Evolutionary conservation across 2,797 vertebrate species (phyloP), one percentile per base, ranked within the genome.

Genomic region (Lepilemur ruficaudatus): DNA sequence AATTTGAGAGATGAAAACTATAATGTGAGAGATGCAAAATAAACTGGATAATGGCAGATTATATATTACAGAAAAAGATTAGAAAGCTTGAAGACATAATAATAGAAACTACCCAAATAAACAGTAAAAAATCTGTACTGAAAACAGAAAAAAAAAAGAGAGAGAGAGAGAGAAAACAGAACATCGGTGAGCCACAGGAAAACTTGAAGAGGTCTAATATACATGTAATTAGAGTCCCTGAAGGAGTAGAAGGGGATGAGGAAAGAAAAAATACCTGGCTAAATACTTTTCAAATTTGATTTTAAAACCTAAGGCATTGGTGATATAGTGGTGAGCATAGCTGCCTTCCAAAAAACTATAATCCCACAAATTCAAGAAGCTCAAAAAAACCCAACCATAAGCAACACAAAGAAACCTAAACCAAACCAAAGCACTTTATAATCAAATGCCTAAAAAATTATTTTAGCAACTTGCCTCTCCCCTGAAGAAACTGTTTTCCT

Each of bases 241-340:
- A 46, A 86, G 65, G 13, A 63, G 25, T 22, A 4, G 12, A 80
- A 57, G 67, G 23, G 5, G 17, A 18, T 48, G 4, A 25, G 23
- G 3, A 78, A 32, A 80, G 61, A 59, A 55, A 82, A 92, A 89
- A 61, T 28, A 93, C 63, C 35, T 82, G 32, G 23, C 17, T 17
- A 30, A 17, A 82, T 73, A 17, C 52, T 75, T 38, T 46, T 57
- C 15, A 73, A 63, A 81, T 17, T 63, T 72, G 12, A 50, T 59
- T 48, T 48, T 4, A 59, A 59, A 48, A 48, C 4, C 48, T 13
- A 48, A 48, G 59, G 98, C 97, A 96, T 98, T 98, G 98, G 98
- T 99, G 98, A 98, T 98, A 98, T 98, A 98, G 98, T 98, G 98
- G 98, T 98, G 97, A 98, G 98, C 98, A 98, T 98, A 98, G 98